These are phyloP conservation scores for Hipposideros armiger DNA, from an alignment of 2,113 vertebrate species.

Conservation along the genomic window DNA sequence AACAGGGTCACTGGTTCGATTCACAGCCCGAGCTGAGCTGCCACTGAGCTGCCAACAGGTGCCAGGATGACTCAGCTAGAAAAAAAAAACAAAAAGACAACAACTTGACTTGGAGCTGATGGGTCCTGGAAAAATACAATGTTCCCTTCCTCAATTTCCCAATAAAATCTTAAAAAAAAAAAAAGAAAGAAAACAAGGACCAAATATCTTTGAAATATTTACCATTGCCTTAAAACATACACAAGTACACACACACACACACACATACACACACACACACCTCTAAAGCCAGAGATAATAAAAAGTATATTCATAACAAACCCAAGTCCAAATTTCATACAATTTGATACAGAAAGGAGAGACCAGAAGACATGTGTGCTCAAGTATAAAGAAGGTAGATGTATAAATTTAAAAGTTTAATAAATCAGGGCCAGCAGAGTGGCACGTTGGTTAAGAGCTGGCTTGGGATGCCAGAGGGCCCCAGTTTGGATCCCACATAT, in stretches of 20 bases:
- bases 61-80: too few relatives aligned
- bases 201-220: neutral
- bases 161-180: too few relatives aligned
- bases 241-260: neutral
- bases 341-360: neutral
- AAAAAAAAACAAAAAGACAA: too few relatives aligned
- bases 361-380: neutral
- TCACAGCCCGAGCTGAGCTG: too few relatives aligned
- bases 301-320: slow-evolving; percentile 17
- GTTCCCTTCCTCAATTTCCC: too few relatives aligned
- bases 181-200: neutral
- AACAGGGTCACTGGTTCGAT: too few relatives aligned
- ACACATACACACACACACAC: neutral
- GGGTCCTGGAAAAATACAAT: too few relatives aligned
- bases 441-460: too few relatives aligned
- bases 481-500: too few relatives aligned
- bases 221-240: neutral
- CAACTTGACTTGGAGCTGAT: too few relatives aligned
- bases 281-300: neutral
- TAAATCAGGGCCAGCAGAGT: neutral
- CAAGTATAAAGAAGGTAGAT: neutral
- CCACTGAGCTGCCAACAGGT: too few relatives aligned
- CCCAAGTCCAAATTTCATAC: neutral
- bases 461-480: too few relatives aligned
- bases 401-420: neutral